A percentile compares a stretch with the other conserved stretches of the same genome.
Conservation (phyloP, 2,888 invertebrate genomes). For the Nomada flava region DNA sequence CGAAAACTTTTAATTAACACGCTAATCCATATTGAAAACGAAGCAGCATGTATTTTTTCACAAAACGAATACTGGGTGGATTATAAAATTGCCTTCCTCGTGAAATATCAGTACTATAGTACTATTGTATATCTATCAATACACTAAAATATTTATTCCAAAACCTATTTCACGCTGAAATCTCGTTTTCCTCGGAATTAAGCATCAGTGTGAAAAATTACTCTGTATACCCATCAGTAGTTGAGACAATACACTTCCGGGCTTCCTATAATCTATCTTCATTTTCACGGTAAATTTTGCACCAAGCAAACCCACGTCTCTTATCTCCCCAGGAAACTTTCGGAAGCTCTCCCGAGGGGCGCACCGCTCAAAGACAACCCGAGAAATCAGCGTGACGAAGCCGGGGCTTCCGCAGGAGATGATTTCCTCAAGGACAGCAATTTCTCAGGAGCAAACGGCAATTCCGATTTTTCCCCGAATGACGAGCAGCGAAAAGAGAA, state of each 20-base stretch:
- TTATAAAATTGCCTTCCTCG: no score
- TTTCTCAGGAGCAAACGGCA: constrained; percentile 61
- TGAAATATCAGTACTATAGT: no score
- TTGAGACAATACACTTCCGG: neutral
- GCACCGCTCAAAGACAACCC: constrained; percentile 27
- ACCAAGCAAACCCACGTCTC: constrained; percentile 4
- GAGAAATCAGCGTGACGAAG: constrained; percentile 71
- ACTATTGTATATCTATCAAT: no score
- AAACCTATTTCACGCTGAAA: neutral
- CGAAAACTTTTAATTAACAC: no score
- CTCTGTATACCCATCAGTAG: neutral
- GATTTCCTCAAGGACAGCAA: constrained; percentile 72
- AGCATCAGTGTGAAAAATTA: neutral
- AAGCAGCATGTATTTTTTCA: no score
- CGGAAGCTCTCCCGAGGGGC: constrained; percentile 21
- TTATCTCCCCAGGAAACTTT: constrained; percentile 22
- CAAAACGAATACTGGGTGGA: no score
- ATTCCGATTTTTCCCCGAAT: constrained; percentile 12
- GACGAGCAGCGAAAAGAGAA: neutral
- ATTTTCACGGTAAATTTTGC: constrained; percentile 14
- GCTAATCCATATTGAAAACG: no score
- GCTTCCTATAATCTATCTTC: constrained; percentile 13
- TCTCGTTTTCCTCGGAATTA: neutral
- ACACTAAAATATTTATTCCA: no score
- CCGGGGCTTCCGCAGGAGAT: constrained; percentile 68